phyloP scores from a whole-genome alignment of 2,888 invertebrate genomes.

The Hypselothyrea guttata region DNA sequence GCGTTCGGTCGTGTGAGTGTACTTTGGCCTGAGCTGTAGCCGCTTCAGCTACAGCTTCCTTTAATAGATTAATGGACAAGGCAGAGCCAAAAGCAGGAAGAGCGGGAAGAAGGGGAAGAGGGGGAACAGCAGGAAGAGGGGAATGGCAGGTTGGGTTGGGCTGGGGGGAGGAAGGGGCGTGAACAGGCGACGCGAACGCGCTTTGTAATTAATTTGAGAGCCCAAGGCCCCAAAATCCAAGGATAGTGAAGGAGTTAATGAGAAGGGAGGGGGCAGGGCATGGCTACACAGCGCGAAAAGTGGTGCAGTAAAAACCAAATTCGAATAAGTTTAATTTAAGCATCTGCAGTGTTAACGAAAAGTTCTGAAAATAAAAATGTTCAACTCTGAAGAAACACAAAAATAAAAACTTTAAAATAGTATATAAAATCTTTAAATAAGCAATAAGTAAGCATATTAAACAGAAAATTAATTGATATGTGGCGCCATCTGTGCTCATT shows the following conservation, averaged over 20 bases:
- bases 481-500: too few species aligned
- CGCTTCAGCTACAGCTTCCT: slow-evolving; percentile 37
- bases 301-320: not conserved
- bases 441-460: too few species aligned
- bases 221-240: too few species aligned
- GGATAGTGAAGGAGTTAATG: not conserved
- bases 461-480: too few species aligned
- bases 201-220: slow-evolving; percentile 46
- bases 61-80: slow-evolving; percentile 69
- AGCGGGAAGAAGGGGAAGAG: not conserved
- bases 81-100: not conserved
- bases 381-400: too few species aligned
- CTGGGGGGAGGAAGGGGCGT: slow-evolving; percentile 11
- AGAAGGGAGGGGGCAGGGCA: not conserved
- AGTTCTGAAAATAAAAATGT: too few species aligned
- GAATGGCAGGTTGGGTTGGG: not conserved
- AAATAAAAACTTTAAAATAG: too few species aligned
- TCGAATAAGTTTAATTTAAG: too few species aligned
- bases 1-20: slow-evolving; percentile 42
- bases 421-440: too few species aligned
- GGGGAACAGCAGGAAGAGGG: not conserved
- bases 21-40: slow-evolving; percentile 18
- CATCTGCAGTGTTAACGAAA: too few species aligned
- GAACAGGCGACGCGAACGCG: slow-evolving; percentile 24
- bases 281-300: not conserved